Percentiles rank a stretch among this genome's conserved stretches.
Conservation (phyloP, 2,797 vertebrate genomes). For the Neosalanx taihuensis region DNA sequence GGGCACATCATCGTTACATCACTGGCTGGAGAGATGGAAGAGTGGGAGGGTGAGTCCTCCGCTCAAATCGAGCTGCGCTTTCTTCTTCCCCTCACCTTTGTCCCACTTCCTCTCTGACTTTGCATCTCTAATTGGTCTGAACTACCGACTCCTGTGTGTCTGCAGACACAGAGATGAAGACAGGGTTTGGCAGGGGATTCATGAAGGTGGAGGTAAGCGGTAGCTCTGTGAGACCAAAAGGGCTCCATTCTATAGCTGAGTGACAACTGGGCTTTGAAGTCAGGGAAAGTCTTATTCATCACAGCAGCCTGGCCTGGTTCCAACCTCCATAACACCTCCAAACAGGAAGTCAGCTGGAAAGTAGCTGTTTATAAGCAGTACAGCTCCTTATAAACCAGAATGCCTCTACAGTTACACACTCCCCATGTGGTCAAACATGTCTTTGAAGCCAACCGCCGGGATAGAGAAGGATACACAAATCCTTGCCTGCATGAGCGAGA, state of each 20-base stretch:
- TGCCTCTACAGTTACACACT: not conserved
- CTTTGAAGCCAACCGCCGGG: constrained; percentile 16
- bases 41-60: not conserved
- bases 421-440: constrained; percentile 13
- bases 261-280: too few species aligned
- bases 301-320: too few species aligned
- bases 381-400: not conserved
- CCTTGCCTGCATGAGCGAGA: not conserved
- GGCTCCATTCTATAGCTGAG: too few species aligned
- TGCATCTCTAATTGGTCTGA: constrained; percentile 11
- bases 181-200: not conserved
- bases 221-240: not conserved
- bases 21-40: not conserved
- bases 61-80: not conserved
- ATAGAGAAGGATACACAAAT: not conserved
- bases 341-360: too few species aligned
- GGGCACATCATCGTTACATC: not conserved
- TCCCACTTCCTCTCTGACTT: constrained; percentile 9
- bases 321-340: too few species aligned
- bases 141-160: constrained; percentile 2
- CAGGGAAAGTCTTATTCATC: too few species aligned
- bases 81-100: not conserved
- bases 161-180: constrained; percentile 30
- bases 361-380: not conserved
- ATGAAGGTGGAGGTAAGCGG: constrained; percentile 5